Evolutionary conservation across 2,113 vertebrate species (phyloP), one percentile per base, ranked within the genome.

Genomic region (Bufo bufo): DNA sequence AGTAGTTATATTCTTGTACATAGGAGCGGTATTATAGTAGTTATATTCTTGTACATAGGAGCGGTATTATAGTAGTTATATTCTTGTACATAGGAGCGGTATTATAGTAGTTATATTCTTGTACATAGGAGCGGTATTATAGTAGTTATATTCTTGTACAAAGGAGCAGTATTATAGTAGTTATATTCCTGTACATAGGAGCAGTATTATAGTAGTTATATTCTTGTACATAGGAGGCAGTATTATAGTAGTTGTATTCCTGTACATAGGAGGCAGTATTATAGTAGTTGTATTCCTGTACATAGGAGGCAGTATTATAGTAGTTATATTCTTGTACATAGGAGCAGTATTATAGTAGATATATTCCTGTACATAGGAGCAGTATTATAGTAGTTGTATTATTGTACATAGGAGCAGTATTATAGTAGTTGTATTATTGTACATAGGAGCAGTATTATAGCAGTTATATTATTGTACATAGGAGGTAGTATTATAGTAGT

Each of bases 141-240:
- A 66, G 63, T 23, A 66, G 63, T 66, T 66, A 66, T 66, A 66
- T 66, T 66, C n/a, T 23, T 66, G 63, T 66, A 66, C 6, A 66
- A 10, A n/a, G 63, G 63, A 11, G 63, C 63, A 66, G 63, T 66
- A 66, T 66, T 66, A 66, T 66, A 66, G 63, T 66, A 66, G 63
- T 23, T 66, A 66, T 66, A 66, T 66, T 23, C 63, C 10, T 66
- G 63, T 66, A 66, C 6, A 66, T 23, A 66, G 63, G 63, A 23
- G 63, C 63, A 66, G 63, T 66, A 66, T 66, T 66, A 66, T 66
- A 66, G 63, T 23, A 66, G 63, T 66, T 66, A 66, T 66, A 66
- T 66, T 23, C 63, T 23, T 66, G 63, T 66, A 66, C 6, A 66
- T 66, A 66, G 63, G 63, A 11, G n/a, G n/a, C 63, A 66, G 63